Base-by-base conservation (phyloP, 2,888 invertebrate genomes). In the Trisateles emortualis region DNA sequence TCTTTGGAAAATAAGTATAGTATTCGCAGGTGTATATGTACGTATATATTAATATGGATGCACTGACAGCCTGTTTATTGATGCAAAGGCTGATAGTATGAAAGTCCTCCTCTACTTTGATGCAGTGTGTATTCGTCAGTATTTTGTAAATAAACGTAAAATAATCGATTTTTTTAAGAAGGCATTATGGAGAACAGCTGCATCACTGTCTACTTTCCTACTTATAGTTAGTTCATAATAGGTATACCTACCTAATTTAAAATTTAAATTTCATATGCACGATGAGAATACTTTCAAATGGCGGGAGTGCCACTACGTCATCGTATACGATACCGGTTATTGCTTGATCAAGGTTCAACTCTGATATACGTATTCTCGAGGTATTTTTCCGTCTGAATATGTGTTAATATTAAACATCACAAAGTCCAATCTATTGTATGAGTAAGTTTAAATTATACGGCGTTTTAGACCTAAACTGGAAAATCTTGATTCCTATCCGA, bases 401-500 rank as follows among this genome's bases (percentile, higher is more conserved):
- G 13, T 53, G 42, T 32, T 19, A 46, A 52, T 16, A 16, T 6
- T 35, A n/a, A 10, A 42, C 29, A 43, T 44, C 38, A 49, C 46
- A 67, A 65, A 68, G 71, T 65, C 49, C 40, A 61, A 49, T 68
- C 55, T 58, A 45, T 67, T 52, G 46, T 48, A 52, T 40, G 60
- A 38, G 52, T 36, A 14, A 22, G n/a, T 61, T 26, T 32, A 46
- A 43, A 59, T 64, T 73, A 67, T 33, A 14, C 33, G 59, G 48
- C 73, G 59, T 73, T 78, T 78, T 60, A 64, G 69, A 72, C 62
- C 62, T 72, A 64, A 71, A 75, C 79, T 79, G 72, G 77, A 72
- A 83, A 78, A 74, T 83, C 74, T 68, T 82, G 74, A 83, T 62
- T 52, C 38, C 22, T 46, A 38, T 16, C 14, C 16, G n/a, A 46